Conservation (phyloP, 2,888 invertebrate species). For the Pseudococcus longispinus region DNA sequence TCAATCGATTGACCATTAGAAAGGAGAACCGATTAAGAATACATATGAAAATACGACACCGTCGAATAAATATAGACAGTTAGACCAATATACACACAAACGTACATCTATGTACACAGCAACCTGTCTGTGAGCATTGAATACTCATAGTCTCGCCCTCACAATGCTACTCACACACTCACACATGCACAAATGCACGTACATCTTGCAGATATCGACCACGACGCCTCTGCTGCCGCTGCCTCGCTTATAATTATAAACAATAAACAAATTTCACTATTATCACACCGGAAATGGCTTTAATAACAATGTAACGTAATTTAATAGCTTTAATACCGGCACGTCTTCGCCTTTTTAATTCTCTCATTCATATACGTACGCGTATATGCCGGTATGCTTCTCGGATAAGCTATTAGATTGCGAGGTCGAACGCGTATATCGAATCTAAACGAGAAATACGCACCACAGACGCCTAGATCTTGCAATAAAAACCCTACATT, state of each 20-base stretch:
- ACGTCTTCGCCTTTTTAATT: slow-evolving; percentile 7
- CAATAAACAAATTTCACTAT: slow-evolving; percentile 22
- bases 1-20: not conserved
- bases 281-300: slow-evolving; percentile 21
- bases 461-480: not conserved
- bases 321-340: slow-evolving; percentile 8
- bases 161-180: not conserved
- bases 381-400: not conserved
- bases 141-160: not conserved
- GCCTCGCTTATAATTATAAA: slow-evolving; percentile 40
- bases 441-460: not conserved
- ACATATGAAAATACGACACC: no score
- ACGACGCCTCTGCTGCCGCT: not conserved
- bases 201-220: not conserved
- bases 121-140: no score
- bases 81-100: no score
- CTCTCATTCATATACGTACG: not conserved
- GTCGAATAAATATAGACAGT: no score
- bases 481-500: not conserved
- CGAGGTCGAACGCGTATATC: not conserved
- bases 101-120: no score
- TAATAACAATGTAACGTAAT: slow-evolving; percentile 31
- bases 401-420: not conserved
- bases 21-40: not conserved
- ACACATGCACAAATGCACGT: not conserved